phyloP scores from a whole-genome alignment of 2,888 invertebrate genomes.

The Crossocerus cetratus region DNA sequence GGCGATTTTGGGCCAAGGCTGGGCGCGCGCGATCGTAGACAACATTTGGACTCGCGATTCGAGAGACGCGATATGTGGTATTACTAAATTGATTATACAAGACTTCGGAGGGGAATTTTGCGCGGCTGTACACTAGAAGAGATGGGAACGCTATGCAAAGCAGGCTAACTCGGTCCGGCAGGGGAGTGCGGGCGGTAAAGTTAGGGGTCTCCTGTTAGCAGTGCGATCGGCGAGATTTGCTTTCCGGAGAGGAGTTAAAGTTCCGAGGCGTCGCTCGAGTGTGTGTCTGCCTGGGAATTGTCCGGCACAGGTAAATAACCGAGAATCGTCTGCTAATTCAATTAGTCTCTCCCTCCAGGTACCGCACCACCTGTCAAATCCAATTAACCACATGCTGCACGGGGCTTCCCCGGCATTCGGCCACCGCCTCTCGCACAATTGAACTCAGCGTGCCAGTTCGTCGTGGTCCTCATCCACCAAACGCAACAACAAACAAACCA shows the following conservation, averaged over 20 bases:
- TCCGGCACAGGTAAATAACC: slow-evolving; percentile 58
- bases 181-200: too few species aligned
- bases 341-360: slow-evolving; percentile 40
- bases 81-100: too few species aligned
- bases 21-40: too few species aligned
- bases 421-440: slow-evolving; percentile 50
- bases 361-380: slow-evolving; percentile 48
- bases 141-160: too few species aligned
- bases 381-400: slow-evolving; percentile 55
- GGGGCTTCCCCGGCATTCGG: slow-evolving; percentile 57
- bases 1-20: too few species aligned
- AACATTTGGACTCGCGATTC: too few species aligned
- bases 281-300: slow-evolving; percentile 43
- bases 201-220: background rate
- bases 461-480: slow-evolving; percentile 7
- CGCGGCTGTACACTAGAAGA: too few species aligned
- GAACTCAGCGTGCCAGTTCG: slow-evolving; percentile 41
- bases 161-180: too few species aligned
- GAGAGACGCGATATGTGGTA: too few species aligned
- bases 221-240: background rate
- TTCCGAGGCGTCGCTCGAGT: slow-evolving; percentile 27
- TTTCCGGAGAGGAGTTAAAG: slow-evolving; percentile 1
- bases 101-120: too few species aligned
- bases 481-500: slow-evolving; percentile 18
- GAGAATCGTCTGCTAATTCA: slow-evolving; percentile 60